Conservation (phyloP, 2,113 vertebrate genomes). For the Mugil cephalus region DNA sequence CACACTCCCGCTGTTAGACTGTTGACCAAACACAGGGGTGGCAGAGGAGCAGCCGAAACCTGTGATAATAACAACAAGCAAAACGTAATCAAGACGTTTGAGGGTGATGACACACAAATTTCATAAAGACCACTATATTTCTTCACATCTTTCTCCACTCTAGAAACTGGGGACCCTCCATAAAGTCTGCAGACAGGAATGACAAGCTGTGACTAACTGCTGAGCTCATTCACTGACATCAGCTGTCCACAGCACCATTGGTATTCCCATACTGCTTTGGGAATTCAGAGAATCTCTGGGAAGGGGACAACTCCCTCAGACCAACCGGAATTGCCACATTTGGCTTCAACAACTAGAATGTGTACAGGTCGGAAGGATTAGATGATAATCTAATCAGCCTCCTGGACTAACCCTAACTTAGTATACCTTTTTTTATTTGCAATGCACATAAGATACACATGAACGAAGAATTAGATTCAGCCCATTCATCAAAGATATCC, state of each 20-base stretch:
- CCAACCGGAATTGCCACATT: constrained; percentile 12
- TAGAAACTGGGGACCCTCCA: not conserved
- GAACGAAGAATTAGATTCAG: not conserved
- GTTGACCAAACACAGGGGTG: constrained; percentile 90
- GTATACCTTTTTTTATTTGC: too few relatives aligned
- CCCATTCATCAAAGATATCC: too few relatives aligned
- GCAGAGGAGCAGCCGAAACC: constrained; percentile 88
- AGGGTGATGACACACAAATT: not conserved
- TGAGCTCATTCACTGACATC: constrained; percentile 47
- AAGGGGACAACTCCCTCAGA: constrained; percentile 47
- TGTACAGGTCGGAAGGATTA: not conserved
- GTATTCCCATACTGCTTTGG: constrained; percentile 33
- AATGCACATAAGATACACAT: too few relatives aligned
- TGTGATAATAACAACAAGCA: constrained; percentile 63
- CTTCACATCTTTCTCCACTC: not conserved
- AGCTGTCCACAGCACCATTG: constrained; percentile 58
- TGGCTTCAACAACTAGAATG: not conserved
- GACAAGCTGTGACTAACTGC: constrained; percentile 19
- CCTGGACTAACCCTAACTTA: not conserved
- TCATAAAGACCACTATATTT: not conserved
- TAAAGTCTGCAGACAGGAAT: constrained; percentile 4
- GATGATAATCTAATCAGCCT: not conserved
- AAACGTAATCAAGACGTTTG: constrained; percentile 5
- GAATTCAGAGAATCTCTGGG: constrained; percentile 60
- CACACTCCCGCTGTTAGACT: constrained; percentile 81